Conservation (phyloP, 2,888 invertebrate genomes). For the Pediacus dermestoides region DNA sequence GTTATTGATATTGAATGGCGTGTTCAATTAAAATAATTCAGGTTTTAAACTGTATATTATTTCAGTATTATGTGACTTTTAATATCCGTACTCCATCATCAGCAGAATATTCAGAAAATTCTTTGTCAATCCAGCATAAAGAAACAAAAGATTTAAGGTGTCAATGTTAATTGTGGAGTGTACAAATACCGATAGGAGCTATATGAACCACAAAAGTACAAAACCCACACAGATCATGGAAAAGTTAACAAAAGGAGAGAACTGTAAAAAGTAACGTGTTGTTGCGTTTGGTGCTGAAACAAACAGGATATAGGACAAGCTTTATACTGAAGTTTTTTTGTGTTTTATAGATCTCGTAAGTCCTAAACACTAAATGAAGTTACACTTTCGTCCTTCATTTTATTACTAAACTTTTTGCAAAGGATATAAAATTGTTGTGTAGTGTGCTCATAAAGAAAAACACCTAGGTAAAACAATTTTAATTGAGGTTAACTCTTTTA, state of each 20-base stretch:
- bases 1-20: too few relatives aligned
- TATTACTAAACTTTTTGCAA: conserved; percentile 28
- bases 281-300: conserved; percentile 25
- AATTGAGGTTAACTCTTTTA: too few relatives aligned
- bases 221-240: conserved; percentile 20
- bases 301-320: conserved; percentile 29
- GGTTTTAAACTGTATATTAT: too few relatives aligned
- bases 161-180: conserved; percentile 20
- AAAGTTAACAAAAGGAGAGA: conserved; percentile 27
- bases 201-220: conserved; percentile 15
- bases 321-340: conserved; percentile 24
- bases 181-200: too few relatives aligned
- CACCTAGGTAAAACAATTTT: too few relatives aligned
- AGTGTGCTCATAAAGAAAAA: conserved; percentile 10
- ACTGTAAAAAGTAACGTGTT: conserved; percentile 30
- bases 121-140: too few relatives aligned
- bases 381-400: conserved; percentile 30
- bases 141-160: too few relatives aligned
- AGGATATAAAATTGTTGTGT: conserved; percentile 13
- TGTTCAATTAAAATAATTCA: too few relatives aligned
- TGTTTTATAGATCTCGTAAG: conserved; percentile 23
- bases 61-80: too few relatives aligned
- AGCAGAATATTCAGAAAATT: too few relatives aligned
- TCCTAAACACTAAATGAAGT: conserved; percentile 24
- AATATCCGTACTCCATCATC: too few relatives aligned